Base-by-base conservation (phyloP, 2,888 invertebrate species). In the Chrysotoxum bicinctum region DNA sequence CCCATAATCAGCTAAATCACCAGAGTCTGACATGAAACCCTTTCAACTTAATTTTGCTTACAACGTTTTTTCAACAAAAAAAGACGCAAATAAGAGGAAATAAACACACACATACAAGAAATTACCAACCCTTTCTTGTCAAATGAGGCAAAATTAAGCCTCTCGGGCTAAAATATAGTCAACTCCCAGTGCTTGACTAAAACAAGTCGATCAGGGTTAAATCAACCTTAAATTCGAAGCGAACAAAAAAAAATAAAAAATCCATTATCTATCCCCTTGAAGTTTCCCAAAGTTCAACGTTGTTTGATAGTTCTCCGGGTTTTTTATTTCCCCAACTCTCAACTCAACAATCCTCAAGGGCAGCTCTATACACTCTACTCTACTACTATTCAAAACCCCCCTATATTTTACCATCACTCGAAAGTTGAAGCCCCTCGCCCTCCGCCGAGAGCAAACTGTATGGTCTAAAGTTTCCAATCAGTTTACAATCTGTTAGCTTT, bases 401-500 rank as follows among this genome's bases (percentile, higher is more conserved):
- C 37, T 35, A 21, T 56, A 35, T 58, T 37, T 58, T 14, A n/a
- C 35, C 58, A 54, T 54, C 30, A 30, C 32, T 54, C 30, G 52
- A 12, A 52, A 19, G 1, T 14, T 19, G 12, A 2, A 26, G 9
- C 30, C 3, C 19, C 3, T 21, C 30, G 4, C 1, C 4, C n/a
- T n/a, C 16, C 30, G n/a, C n/a, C 12, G 64, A 56, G 54, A 30
- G 56, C 48, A 52, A 54, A 45, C 72, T 62, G 66, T 66, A 72
- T 30, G 70, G 74, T 79, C 74, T 83, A 45, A 75, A 80, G 80
- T 84, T 84, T 79, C 72, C 69, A 85, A 79, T 76, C 73, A 79
- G 80, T 80, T 84, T 80, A 80, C 84, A 84, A 80, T 85, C 84
- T 80, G 80, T 80, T 80, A 50, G 80, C 80, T 85, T 74, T 84